Conservation (phyloP, 2,113 vertebrate species). For the Microtus pennsylvanicus region DNA sequence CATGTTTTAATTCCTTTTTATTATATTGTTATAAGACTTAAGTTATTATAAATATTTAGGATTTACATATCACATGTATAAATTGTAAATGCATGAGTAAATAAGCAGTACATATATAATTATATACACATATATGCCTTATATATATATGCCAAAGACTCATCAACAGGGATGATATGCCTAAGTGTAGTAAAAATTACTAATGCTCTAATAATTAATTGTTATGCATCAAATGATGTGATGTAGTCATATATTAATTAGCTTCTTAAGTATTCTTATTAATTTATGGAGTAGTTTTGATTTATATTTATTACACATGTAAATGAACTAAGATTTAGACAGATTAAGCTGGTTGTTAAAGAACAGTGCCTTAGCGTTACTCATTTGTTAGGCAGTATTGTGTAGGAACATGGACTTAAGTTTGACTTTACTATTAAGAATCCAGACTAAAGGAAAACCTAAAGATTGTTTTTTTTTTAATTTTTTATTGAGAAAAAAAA, state of each 20-base stretch:
- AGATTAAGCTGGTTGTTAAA: background rate
- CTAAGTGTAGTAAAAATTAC: background rate
- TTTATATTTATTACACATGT: background rate
- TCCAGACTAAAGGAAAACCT: background rate
- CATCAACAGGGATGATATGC: background rate
- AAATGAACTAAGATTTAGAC: background rate
- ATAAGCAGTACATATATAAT: background rate
- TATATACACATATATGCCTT: background rate
- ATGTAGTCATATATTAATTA: background rate
- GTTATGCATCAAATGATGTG: background rate
- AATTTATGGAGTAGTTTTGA: background rate
- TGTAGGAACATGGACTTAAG: background rate
- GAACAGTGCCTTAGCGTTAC: background rate
- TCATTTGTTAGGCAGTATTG: background rate
- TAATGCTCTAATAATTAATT: background rate
- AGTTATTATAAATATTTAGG: constrained; percentile 3
- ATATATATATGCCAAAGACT: background rate
- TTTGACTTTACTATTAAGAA: background rate
- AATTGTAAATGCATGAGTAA: background rate
- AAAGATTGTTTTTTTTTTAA: background rate
- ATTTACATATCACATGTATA: background rate
- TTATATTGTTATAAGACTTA: constrained; percentile 10
- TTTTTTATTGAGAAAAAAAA: too few species aligned
- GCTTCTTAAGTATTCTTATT: background rate
- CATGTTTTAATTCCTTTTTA: background rate